Conservation (phyloP, 2,888 invertebrate genomes). For the Desoria tigrina region DNA sequence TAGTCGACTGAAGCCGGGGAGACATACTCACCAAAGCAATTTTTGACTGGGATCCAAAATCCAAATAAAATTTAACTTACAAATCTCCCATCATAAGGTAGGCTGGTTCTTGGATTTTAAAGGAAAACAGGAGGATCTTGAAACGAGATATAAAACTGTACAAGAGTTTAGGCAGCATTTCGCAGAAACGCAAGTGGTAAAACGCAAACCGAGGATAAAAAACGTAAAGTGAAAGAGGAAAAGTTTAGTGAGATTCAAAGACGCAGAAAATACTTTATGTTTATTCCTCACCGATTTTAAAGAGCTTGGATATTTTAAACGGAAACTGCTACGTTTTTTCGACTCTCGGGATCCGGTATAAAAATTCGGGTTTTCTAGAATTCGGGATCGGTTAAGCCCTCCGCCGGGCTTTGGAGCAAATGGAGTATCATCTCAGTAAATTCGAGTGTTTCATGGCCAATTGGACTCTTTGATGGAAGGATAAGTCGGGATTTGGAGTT, state of each 20-base stretch:
- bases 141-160: not conserved
- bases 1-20: too few species aligned
- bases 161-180: too few species aligned
- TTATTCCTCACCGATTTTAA: too few species aligned
- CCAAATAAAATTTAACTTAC: slow-evolving; percentile 14
- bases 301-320: too few species aligned
- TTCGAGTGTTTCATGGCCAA: slow-evolving; percentile 19
- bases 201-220: slow-evolving; percentile 19
- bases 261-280: too few species aligned
- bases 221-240: not conserved
- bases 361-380: too few species aligned
- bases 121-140: not conserved
- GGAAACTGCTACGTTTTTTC: too few species aligned
- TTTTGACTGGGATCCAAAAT: slow-evolving; percentile 12
- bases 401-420: too few species aligned
- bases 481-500: slow-evolving; percentile 14
- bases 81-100: slow-evolving; percentile 9
- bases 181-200: slow-evolving; percentile 2
- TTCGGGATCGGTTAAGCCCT: too few species aligned
- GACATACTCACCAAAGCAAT: not conserved
- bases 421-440: slow-evolving; percentile 8
- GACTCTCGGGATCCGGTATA: too few species aligned
- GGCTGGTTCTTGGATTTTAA: not conserved
- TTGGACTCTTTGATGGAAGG: slow-evolving; percentile 17
- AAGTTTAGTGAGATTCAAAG: too few species aligned